Evolutionary conservation across 2,113 vertebrate species (phyloP).

Genomic region (Aix galericulata): DNA sequence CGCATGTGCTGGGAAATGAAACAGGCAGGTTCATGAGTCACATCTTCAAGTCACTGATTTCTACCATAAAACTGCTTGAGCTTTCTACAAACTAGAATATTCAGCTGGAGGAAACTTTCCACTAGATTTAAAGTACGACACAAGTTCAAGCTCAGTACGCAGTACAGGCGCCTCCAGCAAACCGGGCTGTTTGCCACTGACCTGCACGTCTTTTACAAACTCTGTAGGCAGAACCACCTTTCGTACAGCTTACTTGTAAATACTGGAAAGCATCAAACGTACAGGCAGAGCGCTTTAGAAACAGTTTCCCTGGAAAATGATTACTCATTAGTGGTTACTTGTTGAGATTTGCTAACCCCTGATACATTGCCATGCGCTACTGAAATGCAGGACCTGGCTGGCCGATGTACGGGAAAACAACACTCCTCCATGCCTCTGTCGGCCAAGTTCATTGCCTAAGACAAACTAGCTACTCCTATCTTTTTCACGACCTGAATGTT

Average conservation of each 20-base stretch:
- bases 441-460: not conserved
- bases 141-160: rapidly evolving
- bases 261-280: not conserved
- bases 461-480: not conserved
- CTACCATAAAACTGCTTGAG: not conserved
- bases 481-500: rapidly evolving
- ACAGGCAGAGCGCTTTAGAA: not conserved
- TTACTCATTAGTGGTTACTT: not conserved
- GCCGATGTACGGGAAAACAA: not conserved
- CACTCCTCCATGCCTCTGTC: not conserved
- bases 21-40: not conserved
- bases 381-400: not conserved
- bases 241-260: not conserved
- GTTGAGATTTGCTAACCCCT: not conserved
- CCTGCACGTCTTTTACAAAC: not conserved
- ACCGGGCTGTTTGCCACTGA: not conserved
- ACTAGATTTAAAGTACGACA: not conserved
- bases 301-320: not conserved
- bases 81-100: not conserved
- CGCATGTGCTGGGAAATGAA: not conserved
- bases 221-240: not conserved
- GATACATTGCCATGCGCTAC: not conserved
- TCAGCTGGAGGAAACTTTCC: not conserved
- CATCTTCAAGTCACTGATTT: not conserved
- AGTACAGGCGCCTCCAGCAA: not conserved